These are phyloP conservation scores for Zaprionus lineosus DNA, from an alignment of 2,888 invertebrate species.

Conservation along the genomic window DNA sequence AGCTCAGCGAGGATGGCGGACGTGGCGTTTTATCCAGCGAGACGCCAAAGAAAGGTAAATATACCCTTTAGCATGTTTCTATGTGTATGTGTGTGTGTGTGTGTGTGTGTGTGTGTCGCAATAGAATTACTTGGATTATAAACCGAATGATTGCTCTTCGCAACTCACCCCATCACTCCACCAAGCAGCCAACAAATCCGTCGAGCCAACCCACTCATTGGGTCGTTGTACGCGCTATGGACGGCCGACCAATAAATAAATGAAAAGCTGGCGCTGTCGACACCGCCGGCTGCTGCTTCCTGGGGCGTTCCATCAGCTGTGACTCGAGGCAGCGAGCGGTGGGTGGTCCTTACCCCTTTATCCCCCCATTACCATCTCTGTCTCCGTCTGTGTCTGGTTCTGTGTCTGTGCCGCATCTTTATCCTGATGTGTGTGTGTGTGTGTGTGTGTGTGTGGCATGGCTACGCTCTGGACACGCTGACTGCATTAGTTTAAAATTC, in stretches of 20 bases:
- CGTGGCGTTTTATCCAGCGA: constrained; percentile 79
- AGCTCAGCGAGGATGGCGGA: constrained; percentile 83
- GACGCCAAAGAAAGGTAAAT: constrained; percentile 85
- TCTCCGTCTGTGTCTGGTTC: no score
- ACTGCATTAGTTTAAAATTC: constrained; percentile 64
- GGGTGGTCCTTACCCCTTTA: no score
- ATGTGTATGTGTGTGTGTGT: not conserved
- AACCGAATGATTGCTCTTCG: constrained; percentile 32
- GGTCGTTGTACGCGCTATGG: constrained; percentile 35
- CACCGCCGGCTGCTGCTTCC: constrained; percentile 40
- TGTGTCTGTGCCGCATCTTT: no score
- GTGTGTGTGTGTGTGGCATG: no score
- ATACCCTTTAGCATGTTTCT: not conserved
- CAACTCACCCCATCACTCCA: no score
- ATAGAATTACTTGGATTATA: constrained; percentile 27
- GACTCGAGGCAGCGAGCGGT: not conserved
- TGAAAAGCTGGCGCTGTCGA: constrained; percentile 59
- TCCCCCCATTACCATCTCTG: no score
- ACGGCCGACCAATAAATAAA: constrained; percentile 60
- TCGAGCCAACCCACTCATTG: constrained; percentile 18
- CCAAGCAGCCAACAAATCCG: no score
- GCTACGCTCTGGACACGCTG: constrained; percentile 25
- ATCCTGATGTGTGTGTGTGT: no score
- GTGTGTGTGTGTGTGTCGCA: not conserved
- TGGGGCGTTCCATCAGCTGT: constrained; percentile 28